Conservation (phyloP, 2,113 vertebrate genomes). For the Lampris incognitus region DNA sequence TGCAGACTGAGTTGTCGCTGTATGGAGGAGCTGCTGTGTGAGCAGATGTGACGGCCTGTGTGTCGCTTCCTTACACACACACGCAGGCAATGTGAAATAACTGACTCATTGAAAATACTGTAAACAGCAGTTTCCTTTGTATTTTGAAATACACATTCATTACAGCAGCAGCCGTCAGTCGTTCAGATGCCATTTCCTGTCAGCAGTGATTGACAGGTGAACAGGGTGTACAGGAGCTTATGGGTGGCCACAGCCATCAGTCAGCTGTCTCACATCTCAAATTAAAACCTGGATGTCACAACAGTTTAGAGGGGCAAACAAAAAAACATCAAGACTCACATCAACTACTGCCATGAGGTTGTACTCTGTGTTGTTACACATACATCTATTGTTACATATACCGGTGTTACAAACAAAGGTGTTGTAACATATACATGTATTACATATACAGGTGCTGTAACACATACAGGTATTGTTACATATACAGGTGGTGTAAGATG, state of each 20-base stretch:
- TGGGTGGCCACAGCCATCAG: conserved; percentile 24
- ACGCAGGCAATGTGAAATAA: conserved; percentile 52
- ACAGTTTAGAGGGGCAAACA: conserved; percentile 33
- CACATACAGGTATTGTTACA: conserved; percentile 32
- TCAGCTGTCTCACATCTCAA: conserved; percentile 42
- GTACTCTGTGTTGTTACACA: neutral
- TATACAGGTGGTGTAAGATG: neutral
- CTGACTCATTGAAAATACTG: conserved; percentile 24
- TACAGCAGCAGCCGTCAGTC: conserved; percentile 28
- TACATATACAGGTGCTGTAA: conserved; percentile 7
- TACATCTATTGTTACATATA: conserved; percentile 27
- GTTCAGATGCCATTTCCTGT: conserved; percentile 28
- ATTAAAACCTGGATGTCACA: neutral
- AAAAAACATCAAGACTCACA: conserved; percentile 1
- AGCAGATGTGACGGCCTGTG: conserved; percentile 4
- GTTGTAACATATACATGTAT: conserved; percentile 20
- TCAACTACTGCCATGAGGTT: conserved; percentile 25
- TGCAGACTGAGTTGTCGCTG: conserved; percentile 2
- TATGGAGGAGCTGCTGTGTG: conserved; percentile 18
- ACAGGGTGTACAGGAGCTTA: conserved; percentile 46
- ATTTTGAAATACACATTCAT: conserved; percentile 6
- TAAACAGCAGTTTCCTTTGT: conserved; percentile 39
- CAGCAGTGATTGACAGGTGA: conserved; percentile 37
- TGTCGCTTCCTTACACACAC: conserved; percentile 32
- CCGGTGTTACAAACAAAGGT: no score